Evolutionary conservation across 2,888 invertebrate genomes (phyloP).

Genomic region (Euplagia quadripunctaria): DNA sequence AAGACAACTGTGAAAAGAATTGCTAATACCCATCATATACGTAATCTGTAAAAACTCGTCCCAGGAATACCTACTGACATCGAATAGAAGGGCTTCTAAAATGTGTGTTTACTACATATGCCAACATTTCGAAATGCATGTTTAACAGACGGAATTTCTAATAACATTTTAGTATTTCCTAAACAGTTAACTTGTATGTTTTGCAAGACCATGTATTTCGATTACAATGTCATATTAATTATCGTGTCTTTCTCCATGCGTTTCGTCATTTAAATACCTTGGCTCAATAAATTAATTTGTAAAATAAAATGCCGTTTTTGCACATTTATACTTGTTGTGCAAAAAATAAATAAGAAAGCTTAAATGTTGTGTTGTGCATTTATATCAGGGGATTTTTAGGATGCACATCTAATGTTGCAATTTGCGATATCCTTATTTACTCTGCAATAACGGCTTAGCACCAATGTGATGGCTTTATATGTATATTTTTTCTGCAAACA

Average conservation of each 20-base stretch:
- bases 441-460: no score
- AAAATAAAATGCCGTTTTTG: slow-evolving; percentile 5
- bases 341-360: not conserved
- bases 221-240: slow-evolving; percentile 26
- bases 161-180: slow-evolving; percentile 18
- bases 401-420: no score
- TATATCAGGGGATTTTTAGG: no score
- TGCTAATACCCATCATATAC: not conserved
- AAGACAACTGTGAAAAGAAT: not conserved
- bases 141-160: not conserved
- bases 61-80: not conserved
- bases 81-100: not conserved
- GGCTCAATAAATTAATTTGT: slow-evolving; percentile 12
- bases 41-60: not conserved
- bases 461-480: no score
- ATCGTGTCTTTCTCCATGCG: slow-evolving; percentile 24
- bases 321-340: not conserved
- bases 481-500: no score
- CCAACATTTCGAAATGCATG: not conserved
- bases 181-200: slow-evolving; percentile 16
- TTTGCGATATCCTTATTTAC: no score
- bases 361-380: slow-evolving; percentile 3
- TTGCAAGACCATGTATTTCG: slow-evolving; percentile 23
- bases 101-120: not conserved
- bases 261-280: slow-evolving; percentile 17